Base-by-base conservation (phyloP, 2,797 vertebrate genomes). In the Graptemys geographica region DNA sequence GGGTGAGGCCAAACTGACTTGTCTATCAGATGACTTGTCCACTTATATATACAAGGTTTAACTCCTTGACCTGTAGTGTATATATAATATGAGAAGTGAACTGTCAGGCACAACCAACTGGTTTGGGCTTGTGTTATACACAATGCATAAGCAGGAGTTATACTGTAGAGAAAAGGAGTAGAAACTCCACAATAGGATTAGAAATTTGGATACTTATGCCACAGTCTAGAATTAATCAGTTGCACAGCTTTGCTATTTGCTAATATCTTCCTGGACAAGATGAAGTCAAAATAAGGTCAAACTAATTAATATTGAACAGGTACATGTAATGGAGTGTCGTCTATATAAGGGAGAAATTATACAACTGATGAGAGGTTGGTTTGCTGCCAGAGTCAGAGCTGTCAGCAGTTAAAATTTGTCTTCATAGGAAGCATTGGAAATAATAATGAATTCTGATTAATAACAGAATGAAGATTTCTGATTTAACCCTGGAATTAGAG, bases 251-350 rank as follows among this genome's bases (percentile, higher is more conserved):
- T 25, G 55, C 55, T 55, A 85, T 93, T 33, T 55, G 28, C 86
- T 86, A 88, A 25, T 9, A n/a, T 82, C 33, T 76, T 93, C 44
- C 79, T 93, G 81, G 93, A 76, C n/a, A 89, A 79, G 72, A 80
- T 89, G 3, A 95, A 95, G 62, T 85, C 59, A 91, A 8, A 84
- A 62, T 90, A 85, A 93, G 81, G 78, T 37, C 65, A 88, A 62
- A 92, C 51, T 87, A 88, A 94, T 92, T 87, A 96, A 57, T 21
- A 84, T 23, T 84, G 76, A 96, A 86, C 25, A 89, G n/a, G 52
- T 81, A 78, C 31, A 23, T 44, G 27, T 19, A 59, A 92, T 81
- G 41, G 55, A 95, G 44, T 23, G 2, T 52, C 81, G 79, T 76
- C 11, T 62, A 37, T 88, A 76, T 49, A 79, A 85, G 49, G 72